Base-by-base conservation (phyloP, 2,113 vertebrate species). In the Eonycteris spelaea region DNA sequence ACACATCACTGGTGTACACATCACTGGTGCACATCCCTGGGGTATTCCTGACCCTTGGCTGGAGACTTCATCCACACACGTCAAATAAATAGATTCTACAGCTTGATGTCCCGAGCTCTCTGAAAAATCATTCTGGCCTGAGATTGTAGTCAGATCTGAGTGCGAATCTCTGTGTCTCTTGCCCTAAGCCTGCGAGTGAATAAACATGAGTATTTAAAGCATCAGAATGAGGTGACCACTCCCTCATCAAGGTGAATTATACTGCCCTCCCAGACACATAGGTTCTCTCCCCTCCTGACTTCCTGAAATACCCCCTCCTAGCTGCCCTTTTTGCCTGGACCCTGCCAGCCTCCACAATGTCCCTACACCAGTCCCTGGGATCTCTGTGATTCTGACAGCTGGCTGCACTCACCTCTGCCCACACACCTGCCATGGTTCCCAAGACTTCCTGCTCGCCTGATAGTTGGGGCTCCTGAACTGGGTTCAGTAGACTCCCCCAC, bases 331-430 rank as follows among this genome's bases (percentile, higher is more conserved):
- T 28, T 16, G 19, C 33, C 67, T 63, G 43, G 55, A 61, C 26
- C 48, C n/a, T 38, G n/a, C 48, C 26, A 22, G 40, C 55, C 40
- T 73, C 53, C 33, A 26, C 14, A 0, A 2, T 45, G 40, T 14
- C 57, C 68, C 11, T 14, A 35, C 30, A 19, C 51, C 68, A 67
- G 68, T 30, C 19, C 3, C 51, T 33, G 33, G 48, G 59, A 57
- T 89, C 40, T 89, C 77, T 68, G 80, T 75, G 35, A 55, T 24
- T 38, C n/a, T 26, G 38, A 84, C 11, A 79, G 12, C 73, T 71
- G 80, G 13, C 30, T 63, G 88, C 24, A 71, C 43, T 40, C 24
- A 26, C 55, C 65, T 73, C 30, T 91, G 19, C 24, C 33, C 28
- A 33, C 3, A 53, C 22, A 61, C 14, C 28, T 61, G 22, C 35